Evolutionary conservation across 1,140 invertebrate genomes (phyloP).

Genomic region (Apis laboriosa): DNA sequence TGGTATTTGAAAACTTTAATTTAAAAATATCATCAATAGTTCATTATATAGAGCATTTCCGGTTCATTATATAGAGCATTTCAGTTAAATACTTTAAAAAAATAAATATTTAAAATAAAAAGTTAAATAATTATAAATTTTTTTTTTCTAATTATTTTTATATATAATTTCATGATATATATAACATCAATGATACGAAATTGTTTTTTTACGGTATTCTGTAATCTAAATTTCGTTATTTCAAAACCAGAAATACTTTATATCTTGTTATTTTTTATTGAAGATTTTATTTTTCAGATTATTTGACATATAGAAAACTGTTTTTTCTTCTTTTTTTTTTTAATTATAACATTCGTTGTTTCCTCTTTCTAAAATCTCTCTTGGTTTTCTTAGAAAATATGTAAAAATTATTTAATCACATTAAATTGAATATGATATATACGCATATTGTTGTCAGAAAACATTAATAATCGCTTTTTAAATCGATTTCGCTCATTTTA

Average conservation of each 20-base stretch:
- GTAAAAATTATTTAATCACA: slow-evolving; percentile 34
- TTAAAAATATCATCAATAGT: background rate
- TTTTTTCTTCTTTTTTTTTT: slow-evolving; percentile 8
- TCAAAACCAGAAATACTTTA: background rate
- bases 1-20: background rate
- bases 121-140: background rate
- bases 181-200: background rate
- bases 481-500: background rate
- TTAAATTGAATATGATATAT: slow-evolving; percentile 26
- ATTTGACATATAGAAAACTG: slow-evolving; percentile 23
- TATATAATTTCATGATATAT: background rate
- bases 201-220: background rate
- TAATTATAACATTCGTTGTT: slow-evolving; percentile 47
- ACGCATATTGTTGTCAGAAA: background rate
- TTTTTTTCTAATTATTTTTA: background rate
- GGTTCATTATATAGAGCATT: background rate
- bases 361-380: slow-evolving; percentile 7
- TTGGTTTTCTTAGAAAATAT: slow-evolving; percentile 39
- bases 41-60: background rate
- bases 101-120: background rate
- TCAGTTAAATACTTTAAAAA: too few species aligned
- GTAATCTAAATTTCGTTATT: background rate
- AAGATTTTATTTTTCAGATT: background rate
- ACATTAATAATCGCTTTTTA: background rate
- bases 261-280: background rate